Base-by-base conservation (phyloP, 2,113 vertebrate genomes). In the Tachysurus vachellii region DNA sequence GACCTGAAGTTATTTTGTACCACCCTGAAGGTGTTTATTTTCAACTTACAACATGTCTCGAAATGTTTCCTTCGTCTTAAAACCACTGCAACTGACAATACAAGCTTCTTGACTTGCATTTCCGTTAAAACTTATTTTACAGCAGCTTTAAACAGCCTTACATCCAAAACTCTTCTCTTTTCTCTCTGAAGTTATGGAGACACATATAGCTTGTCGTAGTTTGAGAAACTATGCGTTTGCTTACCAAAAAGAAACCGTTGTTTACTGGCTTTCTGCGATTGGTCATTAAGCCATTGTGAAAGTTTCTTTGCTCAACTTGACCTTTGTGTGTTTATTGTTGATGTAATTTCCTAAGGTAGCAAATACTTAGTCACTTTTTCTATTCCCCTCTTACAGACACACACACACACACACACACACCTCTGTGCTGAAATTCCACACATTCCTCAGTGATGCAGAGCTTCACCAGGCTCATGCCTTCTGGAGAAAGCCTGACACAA, bases 391-490 rank as follows among this genome's bases (percentile, higher is more conserved):
- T 9, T 36, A 36, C 36, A 36, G 1, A 36, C 36, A 36, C 36
- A 36, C 36, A 36, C 36, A 7, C 82, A 28, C 42, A 50, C 56
- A 36, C 28, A 61, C 71, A 50, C 44, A 54, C 10, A 50, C 59
- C 76, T 71, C 50, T 73, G 53, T 71, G 84, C 53, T 57, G 54
- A 73, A 82, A 82, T 75, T 82, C 54, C 56, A 56, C 62, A 62
- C 84, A 80, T 86, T 80, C 77, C 31, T 68, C 53, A 71, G 13
- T 31, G 42, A 70, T 47, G 50, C 71, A n/a, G 42, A 26, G 54
- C 26, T 61, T 81, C 19, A 50, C 68, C 66, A 70, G 36, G 42
- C 66, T 54, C 36, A 44, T 73, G 44, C 23, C 19, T 26, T 53
- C 17, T 68, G 0, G 62, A 36, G 53, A 66, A 57, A 10, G 19